Base-by-base conservation (phyloP, 37 sponge, comb jelly and placozoan genomes). In the Sycon ciliatum region DNA sequence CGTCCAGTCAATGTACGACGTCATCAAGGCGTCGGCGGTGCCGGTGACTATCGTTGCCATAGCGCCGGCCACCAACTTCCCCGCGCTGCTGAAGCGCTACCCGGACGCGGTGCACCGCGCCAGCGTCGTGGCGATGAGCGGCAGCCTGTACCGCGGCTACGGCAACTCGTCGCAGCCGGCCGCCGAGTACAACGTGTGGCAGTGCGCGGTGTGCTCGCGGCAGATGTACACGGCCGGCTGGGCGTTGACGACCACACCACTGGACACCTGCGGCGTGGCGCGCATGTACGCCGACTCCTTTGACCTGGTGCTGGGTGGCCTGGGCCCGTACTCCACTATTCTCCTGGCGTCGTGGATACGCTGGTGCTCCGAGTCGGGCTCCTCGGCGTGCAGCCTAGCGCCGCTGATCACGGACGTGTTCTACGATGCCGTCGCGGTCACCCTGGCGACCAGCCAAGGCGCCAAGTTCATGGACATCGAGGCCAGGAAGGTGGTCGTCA, bases 61-160 rank as follows among this genome's bases (percentile, higher is more conserved):
- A 36, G 88, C 78, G 0, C 88, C 88, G 16, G 74, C 84, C 65
- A 76, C 80, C 5, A 87, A 87, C 65, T 82, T 87, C 29, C 81
- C 84, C 9, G 0, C 4, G 16, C 74, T 87, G n/a, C 42, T 83
- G 32, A 20, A 46, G 34, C 33, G 35, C 13, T 83, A 75, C 56
- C 84, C 88, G 1, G 78, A 38, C 1, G 71, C 76, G 16, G 78
- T 72, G 27, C 71, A 76, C 56, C 79, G 77, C 3, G 69, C 81
- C 0, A 42, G 73, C 4, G 77, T 87, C 13, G 37, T 49, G 18
- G 81, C 81, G 3, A 87, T 87, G 88, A 80, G 81, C 13, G 88
- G 88, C 1, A 76, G 85, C 27, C 71, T 87, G 23, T 46, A 73
- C 52, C 36, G 32, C 11, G 88, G 88, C 24, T 87, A 83, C 36